Conservation (phyloP, 1,140 invertebrate genomes). For the Diachasmimorpha longicaudata region DNA sequence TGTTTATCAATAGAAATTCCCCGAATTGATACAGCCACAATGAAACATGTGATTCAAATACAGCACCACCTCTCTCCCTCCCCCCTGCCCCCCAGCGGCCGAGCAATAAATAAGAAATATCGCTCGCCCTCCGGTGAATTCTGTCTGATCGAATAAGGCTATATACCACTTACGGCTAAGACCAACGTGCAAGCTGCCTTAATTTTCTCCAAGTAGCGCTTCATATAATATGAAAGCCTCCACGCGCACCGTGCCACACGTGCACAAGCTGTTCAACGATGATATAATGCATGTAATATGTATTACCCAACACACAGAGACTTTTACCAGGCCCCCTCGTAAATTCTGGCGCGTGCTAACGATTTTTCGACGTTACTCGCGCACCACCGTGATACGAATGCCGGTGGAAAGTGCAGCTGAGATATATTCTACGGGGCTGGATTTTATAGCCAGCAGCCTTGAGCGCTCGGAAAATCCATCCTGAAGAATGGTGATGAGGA, state of each 20-base stretch:
- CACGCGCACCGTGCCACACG: neutral
- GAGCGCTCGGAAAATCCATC: neutral
- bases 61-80: too few relatives aligned
- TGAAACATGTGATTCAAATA: too few relatives aligned
- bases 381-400: neutral
- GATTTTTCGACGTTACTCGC: neutral
- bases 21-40: too few relatives aligned
- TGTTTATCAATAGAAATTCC: neutral
- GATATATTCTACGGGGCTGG: neutral
- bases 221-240: neutral
- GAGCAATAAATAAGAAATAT: neutral
- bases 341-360: conserved; percentile 3
- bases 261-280: neutral
- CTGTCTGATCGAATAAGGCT: neutral
- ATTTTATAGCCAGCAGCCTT: neutral
- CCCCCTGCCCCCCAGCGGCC: too few relatives aligned
- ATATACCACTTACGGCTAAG: neutral
- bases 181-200: neutral
- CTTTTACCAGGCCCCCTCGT: neutral
- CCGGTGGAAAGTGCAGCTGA: neutral
- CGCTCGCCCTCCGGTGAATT: neutral
- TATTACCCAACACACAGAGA: neutral
- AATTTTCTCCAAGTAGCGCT: neutral
- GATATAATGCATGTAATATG: conserved; percentile 3
- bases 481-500: neutral